These are phyloP conservation scores for Spinus pinus DNA, from an alignment of 2,797 vertebrate genomes.

Conservation along the genomic window DNA sequence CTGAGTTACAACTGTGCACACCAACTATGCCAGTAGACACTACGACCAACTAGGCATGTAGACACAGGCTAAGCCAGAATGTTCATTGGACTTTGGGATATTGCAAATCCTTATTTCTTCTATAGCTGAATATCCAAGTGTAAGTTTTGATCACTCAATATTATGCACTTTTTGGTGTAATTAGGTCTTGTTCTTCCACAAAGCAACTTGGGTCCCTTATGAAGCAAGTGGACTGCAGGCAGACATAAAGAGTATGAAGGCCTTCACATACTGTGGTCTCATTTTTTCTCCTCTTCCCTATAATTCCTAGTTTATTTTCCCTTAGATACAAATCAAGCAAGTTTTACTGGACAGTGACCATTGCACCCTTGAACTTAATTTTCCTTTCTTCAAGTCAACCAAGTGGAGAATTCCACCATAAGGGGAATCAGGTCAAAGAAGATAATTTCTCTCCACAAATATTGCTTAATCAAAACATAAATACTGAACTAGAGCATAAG, in stretches of 20 bases:
- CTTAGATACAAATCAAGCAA: neutral
- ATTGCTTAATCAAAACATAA: neutral
- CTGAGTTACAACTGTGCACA: neutral
- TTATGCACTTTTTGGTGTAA: neutral
- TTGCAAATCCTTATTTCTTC: neutral
- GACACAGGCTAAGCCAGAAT: neutral
- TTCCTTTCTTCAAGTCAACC: neutral
- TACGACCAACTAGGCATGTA: neutral
- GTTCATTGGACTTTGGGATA: neutral
- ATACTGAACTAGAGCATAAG: neutral
- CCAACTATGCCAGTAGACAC: neutral
- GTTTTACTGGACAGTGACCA: neutral
- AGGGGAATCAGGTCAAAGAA: neutral
- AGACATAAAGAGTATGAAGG: neutral
- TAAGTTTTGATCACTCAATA: neutral
- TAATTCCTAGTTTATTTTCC: neutral
- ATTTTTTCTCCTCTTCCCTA: neutral
- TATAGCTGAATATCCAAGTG: neutral
- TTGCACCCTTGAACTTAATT: neutral
- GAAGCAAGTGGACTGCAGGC: neutral
- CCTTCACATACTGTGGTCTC: neutral
- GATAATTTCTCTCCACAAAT: neutral
- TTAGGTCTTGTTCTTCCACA: neutral
- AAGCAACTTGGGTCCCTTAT: neutral
- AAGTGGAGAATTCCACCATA: neutral